phyloP scores from a whole-genome alignment of 2,888 invertebrate species.

The Therioaphis trifolii region DNA sequence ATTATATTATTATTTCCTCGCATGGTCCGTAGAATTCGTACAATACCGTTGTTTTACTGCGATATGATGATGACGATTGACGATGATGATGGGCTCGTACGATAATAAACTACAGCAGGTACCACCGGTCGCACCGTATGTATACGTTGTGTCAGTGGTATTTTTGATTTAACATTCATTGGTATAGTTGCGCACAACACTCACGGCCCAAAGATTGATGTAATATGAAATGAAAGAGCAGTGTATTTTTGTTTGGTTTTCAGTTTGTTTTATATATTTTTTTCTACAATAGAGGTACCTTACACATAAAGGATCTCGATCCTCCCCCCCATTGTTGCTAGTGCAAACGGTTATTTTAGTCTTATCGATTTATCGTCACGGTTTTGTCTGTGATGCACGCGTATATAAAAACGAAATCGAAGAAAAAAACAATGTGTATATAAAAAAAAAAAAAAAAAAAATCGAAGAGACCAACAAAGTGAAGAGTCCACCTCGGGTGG shows the following conservation, averaged over 20 bases:
- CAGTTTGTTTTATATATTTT: too few relatives aligned
- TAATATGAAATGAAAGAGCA: background rate
- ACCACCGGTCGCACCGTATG: too few relatives aligned
- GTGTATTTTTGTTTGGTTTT: slow-evolving; percentile 5
- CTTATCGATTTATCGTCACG: slow-evolving; percentile 62
- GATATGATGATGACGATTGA: too few relatives aligned
- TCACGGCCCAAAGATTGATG: too few relatives aligned
- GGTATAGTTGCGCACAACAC: too few relatives aligned
- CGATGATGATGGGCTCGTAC: too few relatives aligned
- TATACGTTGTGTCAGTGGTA: too few relatives aligned
- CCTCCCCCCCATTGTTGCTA: slow-evolving; percentile 29
- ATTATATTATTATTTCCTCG: too few relatives aligned
- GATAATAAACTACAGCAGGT: too few relatives aligned
- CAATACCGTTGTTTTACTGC: too few relatives aligned
- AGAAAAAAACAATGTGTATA: slow-evolving; percentile 10
- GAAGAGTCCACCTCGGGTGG: slow-evolving; percentile 61
- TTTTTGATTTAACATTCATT: too few relatives aligned
- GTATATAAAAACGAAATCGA: slow-evolving; percentile 45
- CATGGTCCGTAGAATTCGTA: too few relatives aligned
- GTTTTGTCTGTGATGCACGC: slow-evolving; percentile 18
- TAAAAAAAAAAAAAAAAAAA: slow-evolving; percentile 35
- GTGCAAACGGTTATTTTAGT: slow-evolving; percentile 62
- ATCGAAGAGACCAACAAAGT: slow-evolving; percentile 58
- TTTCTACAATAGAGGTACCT: background rate
- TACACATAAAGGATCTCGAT: slow-evolving; percentile 31